phyloP scores from a whole-genome alignment of 2,888 invertebrate species.

The Spialia ferax region DNA sequence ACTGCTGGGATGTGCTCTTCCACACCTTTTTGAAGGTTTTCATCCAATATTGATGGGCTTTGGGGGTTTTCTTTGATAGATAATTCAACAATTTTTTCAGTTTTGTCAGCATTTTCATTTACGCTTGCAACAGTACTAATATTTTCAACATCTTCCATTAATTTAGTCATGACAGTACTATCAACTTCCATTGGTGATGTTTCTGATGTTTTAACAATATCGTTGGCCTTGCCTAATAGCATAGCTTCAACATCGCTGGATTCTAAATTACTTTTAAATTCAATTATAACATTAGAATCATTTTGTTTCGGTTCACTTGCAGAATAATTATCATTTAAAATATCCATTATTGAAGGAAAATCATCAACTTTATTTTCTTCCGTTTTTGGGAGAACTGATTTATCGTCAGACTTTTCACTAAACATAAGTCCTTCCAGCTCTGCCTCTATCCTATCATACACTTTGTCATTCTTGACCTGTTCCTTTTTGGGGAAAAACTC shows the following conservation, averaged over 20 bases:
- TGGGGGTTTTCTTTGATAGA: slow-evolving; percentile 59
- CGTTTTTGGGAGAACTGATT: slow-evolving; percentile 48
- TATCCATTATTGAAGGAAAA: slow-evolving; percentile 83
- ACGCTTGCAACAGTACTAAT: slow-evolving; percentile 48
- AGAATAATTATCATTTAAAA: slow-evolving; percentile 65
- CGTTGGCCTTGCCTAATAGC: slow-evolving; percentile 69
- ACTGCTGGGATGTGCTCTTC: slow-evolving; percentile 66
- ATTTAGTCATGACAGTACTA: slow-evolving; percentile 57
- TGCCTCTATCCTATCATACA: slow-evolving; percentile 82
- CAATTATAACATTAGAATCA: slow-evolving; percentile 60
- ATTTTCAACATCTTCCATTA: slow-evolving; percentile 62
- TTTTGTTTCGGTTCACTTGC: slow-evolving; percentile 59
- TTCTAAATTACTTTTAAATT: slow-evolving; percentile 67
- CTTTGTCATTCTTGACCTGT: slow-evolving; percentile 78
- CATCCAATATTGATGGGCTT: slow-evolving; percentile 78
- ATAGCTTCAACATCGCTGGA: slow-evolving; percentile 82
- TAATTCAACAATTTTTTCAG: slow-evolving; percentile 43
- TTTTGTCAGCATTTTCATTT: slow-evolving; percentile 47
- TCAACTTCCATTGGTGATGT: slow-evolving; percentile 67
- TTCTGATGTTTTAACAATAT: slow-evolving; percentile 45
- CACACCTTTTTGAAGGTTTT: slow-evolving; percentile 68
- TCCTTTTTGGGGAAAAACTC: slow-evolving; percentile 76
- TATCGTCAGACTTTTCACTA: slow-evolving; percentile 64
- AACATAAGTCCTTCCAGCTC: slow-evolving; percentile 82
- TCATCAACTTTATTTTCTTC: slow-evolving; percentile 65